These are phyloP conservation scores for Montipora efflorescens DNA, from an alignment of 64 coral and sea anemone species.

Conservation along the genomic window DNA sequence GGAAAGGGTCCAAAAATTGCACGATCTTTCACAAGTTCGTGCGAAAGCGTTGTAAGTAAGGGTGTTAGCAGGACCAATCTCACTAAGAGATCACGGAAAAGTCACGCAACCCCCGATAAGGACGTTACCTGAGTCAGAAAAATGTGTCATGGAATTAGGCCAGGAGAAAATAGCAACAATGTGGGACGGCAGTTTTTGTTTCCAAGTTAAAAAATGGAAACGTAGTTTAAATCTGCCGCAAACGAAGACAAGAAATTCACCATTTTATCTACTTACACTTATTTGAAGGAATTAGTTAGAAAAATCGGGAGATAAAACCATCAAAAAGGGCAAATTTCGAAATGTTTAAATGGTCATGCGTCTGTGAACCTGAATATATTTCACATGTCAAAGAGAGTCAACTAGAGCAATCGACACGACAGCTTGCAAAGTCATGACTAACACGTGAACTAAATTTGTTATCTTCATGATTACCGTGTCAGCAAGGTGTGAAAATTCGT, in stretches of 20 bases:
- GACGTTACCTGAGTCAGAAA: constrained; percentile 9
- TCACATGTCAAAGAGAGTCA: neutral
- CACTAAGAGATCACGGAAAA: constrained; percentile 89
- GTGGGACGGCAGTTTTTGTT: constrained; percentile 33
- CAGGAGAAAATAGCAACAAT: neutral
- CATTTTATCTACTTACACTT: neutral
- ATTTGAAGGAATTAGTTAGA: neutral
- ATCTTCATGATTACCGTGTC: constrained; percentile 77
- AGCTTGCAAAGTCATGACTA: neutral
- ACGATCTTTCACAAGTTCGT: constrained; percentile 85
- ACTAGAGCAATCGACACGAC: too few species aligned
- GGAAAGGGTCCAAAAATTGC: constrained; percentile 99
- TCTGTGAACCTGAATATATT: neutral
- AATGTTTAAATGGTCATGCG: neutral
- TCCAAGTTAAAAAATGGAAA: neutral
- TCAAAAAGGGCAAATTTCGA: neutral
- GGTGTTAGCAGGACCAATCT: constrained; percentile 98
- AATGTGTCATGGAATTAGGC: neutral
- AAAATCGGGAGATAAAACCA: neutral
- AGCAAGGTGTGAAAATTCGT: constrained; percentile 98
- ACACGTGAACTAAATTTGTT: neutral
- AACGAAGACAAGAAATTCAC: neutral
- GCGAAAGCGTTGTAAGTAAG: constrained; percentile 78
- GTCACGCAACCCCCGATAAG: constrained; percentile 98
- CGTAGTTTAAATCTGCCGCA: neutral